Evolutionary conservation across 2,797 vertebrate species (phyloP), one percentile per base, ranked within the genome.

Genomic region (Taenioides sp.): DNA sequence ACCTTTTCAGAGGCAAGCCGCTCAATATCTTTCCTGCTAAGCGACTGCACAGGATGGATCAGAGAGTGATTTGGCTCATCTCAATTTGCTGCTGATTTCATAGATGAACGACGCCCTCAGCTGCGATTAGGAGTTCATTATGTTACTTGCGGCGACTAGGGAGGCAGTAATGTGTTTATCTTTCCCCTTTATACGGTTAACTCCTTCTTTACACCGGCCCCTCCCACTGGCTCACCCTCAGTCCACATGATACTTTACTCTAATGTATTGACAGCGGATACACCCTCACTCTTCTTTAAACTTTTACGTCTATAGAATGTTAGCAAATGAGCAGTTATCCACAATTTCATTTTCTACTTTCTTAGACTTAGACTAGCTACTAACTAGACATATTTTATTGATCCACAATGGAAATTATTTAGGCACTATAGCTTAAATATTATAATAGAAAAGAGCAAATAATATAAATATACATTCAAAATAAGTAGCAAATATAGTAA

Each of bases 41-140:
- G 84, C 86, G 79, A 68, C 77, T 27, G 49, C 86, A 75, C 67
- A 82, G 88, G 90, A 90, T 87, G 84, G 90, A 92, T 90, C 90
- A 90, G 85, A 89, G 90, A 88, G 84, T 82, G 87, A 92, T 92
- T 91, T 91, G 90, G 86, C 87, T 89, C 90, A 88, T 92, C 91
- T 90, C 92, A 90, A 92, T 92, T 91, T 92, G 89, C 84, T 70
- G 82, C 89, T 91, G 89, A 93, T 93, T 92, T 89, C 87, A 86
- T 86, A 93, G 91, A 93, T 91, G 89, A 93, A 91, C 91, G 89
- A 92, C 90, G 88, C 91, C 88, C 90, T 92, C 89, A 85, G 91
- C 87, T 87, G 87, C 79, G 86, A 92, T 92, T 91, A 92, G 91
- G 90, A 91, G 89, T 92, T 93, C 89, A 93, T 93, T 93, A 92